Base-by-base conservation (phyloP, 1,140 invertebrate genomes). In the Ditylenchus dipsaci region DNA sequence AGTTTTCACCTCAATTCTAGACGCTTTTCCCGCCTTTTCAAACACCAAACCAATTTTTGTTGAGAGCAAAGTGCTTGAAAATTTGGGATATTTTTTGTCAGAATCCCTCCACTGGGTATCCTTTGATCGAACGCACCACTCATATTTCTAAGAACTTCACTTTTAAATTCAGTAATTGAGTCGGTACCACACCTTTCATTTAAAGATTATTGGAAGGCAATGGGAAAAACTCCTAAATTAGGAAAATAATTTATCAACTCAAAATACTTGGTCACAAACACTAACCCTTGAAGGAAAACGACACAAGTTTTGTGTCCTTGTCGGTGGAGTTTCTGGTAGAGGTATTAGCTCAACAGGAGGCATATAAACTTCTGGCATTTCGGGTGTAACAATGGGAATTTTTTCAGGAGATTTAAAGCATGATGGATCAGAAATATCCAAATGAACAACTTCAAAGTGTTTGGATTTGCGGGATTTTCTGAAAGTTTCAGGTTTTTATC, bases 21-120 rank as follows among this genome's bases (percentile, higher is more conserved):
- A 17, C 49, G 49, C 49, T 26, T 53, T 19, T 26, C 23, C 49
- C 8, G 49, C 49, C 49, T 26, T 53, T 15, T 53, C 49, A 26
- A 53, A 53, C n/a, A 26, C 49, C n/a, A 53, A 26, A 53, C 49
- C 49, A 19, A 53, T 21, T 53, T 53, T 53, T 53, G 49, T 53
- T 3, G 49, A 53, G 23, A 53, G 49, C 8, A 53, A 26, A 53
- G 49, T 7, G 49, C 49, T 26, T 3, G n/a, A 26, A 26, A 53
- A 7, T 53, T 53, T 53, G 49, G 49, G 15, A 53, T 53, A 53
- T 53, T 53, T 17, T 53, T 15, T 8, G 15, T 53, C 23, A 15
- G 49, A 53, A 53, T 53, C 8, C 49, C 49, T 8, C 49, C 49
- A 26, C 3, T 53, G 3, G 49, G n/a, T 26, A 3, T 53, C 15